Conservation (phyloP, 2,888 invertebrate species). For the Coenonympha glycerion region DNA sequence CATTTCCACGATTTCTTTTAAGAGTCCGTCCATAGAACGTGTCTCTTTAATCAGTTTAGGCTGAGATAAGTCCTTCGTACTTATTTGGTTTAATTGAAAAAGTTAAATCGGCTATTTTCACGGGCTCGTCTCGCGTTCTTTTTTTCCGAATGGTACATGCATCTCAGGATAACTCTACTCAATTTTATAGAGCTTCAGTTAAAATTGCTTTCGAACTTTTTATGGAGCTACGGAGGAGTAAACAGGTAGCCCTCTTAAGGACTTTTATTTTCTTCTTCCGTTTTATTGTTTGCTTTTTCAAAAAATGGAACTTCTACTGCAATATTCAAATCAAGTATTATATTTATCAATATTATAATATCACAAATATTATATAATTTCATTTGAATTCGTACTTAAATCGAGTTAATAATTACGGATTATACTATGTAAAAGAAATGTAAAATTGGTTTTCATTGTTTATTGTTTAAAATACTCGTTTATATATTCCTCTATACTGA, state of each 20-base stretch:
- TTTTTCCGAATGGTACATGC: conserved; percentile 24
- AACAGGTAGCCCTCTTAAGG: conserved; percentile 23
- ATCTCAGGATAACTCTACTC: conserved; percentile 30
- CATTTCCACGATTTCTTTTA: background rate
- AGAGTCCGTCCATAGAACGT: background rate
- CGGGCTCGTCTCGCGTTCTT: conserved; percentile 47
- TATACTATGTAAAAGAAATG: too few relatives aligned
- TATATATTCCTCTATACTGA: too few relatives aligned
- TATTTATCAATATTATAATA: too few relatives aligned
- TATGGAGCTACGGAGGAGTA: conserved; percentile 20
- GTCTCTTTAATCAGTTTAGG: conserved; percentile 22
- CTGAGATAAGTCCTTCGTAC: conserved; percentile 35
- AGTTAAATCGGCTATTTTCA: conserved; percentile 67
- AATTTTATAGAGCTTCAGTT: conserved; percentile 28
- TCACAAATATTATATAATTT: too few relatives aligned
- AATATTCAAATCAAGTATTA: too few relatives aligned
- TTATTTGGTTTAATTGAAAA: conserved; percentile 33
- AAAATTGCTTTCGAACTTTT: conserved; percentile 30
- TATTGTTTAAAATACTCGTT: too few relatives aligned
- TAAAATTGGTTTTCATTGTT: too few relatives aligned
- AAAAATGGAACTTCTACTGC: background rate
- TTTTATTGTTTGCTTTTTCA: conserved; percentile 10
- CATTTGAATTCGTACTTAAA: too few relatives aligned
- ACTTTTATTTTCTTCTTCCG: conserved; percentile 14
- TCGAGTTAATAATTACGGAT: too few relatives aligned